Conservation (phyloP, 1,140 invertebrate species). For the Drosophila quadrilineata region DNA sequence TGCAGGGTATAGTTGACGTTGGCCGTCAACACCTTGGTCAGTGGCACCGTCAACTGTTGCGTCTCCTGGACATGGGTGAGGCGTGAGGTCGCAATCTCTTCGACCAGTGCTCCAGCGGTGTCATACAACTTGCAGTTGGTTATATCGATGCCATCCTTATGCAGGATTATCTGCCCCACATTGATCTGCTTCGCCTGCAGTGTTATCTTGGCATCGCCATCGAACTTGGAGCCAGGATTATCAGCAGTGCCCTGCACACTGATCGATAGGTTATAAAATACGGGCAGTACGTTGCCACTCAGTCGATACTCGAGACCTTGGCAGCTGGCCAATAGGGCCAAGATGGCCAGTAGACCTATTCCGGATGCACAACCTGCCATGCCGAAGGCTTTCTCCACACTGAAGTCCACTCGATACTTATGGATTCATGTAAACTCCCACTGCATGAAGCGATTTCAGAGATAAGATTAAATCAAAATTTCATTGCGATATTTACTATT, state of each 20-base stretch:
- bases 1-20: constrained; percentile 24
- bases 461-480: constrained; percentile 12
- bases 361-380: constrained; percentile 2
- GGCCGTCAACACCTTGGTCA: neutral
- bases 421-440: neutral
- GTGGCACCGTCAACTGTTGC: constrained; percentile 27
- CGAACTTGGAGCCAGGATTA: constrained; percentile 82
- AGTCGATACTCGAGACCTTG: constrained; percentile 36
- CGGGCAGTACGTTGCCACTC: constrained; percentile 77
- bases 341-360: neutral
- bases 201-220: constrained; percentile 83
- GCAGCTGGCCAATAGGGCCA: neutral
- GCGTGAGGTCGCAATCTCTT: neutral
- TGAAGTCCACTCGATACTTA: neutral
- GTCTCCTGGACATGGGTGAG: constrained; percentile 20
- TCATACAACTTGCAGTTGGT: constrained; percentile 9
- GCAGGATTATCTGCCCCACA: constrained; percentile 84
- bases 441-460: neutral
- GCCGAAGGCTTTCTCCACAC: constrained; percentile 1
- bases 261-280: constrained; percentile 85
- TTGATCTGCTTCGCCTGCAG: constrained; percentile 53
- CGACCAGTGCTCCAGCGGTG: neutral
- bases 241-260: constrained; percentile 81
- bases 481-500: too few species aligned
- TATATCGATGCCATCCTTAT: constrained; percentile 81